phyloP scores from a whole-genome alignment of 92 coral and sea anemone species.

The Zoanthus sansibaricus region DNA sequence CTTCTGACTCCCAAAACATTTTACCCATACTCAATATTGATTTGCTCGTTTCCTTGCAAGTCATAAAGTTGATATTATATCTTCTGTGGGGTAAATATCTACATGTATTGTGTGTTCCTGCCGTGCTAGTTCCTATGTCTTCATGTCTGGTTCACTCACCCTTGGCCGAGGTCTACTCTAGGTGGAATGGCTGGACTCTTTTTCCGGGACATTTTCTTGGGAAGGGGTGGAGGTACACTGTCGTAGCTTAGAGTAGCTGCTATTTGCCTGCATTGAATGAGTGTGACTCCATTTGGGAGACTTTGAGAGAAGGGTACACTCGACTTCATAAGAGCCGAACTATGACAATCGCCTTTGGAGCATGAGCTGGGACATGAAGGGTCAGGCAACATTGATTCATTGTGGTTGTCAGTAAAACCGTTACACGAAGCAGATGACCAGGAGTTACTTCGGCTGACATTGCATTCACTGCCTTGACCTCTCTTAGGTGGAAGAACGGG shows the following conservation, averaged over 20 bases:
- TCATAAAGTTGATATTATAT: too few species aligned
- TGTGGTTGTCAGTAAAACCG: not conserved
- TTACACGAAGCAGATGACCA: conserved; percentile 15
- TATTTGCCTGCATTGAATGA: conserved; percentile 14
- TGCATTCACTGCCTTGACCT: conserved; percentile 7
- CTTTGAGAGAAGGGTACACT: conserved; percentile 13
- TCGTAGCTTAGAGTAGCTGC: conserved; percentile 23
- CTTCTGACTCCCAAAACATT: too few species aligned
- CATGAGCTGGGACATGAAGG: not conserved
- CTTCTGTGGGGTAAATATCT: not conserved
- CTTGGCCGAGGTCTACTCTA: conserved; percentile 27
- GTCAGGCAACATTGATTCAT: not conserved
- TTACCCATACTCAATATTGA: too few species aligned
- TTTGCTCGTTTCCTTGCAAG: too few species aligned
- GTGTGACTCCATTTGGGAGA: conserved; percentile 31
- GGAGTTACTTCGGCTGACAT: not conserved
- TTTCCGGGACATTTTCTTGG: conserved; percentile 43
- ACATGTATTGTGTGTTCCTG: not conserved
- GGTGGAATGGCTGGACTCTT: conserved; percentile 37
- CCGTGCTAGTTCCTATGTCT: not conserved
- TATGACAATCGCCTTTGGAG: not conserved
- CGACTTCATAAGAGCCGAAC: not conserved
- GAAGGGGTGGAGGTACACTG: conserved; percentile 27
- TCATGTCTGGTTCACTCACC: not conserved
- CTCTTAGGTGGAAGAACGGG: conserved; percentile 36